Percentiles rank a stretch among this genome's conserved stretches.
Conservation (phyloP, 2,797 vertebrate genomes). For the Tamandua tetradactyla region DNA sequence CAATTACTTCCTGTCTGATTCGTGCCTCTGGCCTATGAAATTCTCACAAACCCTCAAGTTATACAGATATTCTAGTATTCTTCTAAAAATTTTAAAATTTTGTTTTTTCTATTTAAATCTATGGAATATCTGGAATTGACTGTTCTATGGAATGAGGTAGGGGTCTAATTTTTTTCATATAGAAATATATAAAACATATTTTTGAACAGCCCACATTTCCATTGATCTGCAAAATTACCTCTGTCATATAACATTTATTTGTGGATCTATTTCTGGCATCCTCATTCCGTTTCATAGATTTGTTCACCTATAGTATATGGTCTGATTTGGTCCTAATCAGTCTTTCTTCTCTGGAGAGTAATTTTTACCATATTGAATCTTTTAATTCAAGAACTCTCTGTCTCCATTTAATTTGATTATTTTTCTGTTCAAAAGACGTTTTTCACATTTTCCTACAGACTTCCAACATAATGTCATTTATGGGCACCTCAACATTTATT, state of each 20-base stretch:
- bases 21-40: not conserved
- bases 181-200: not conserved
- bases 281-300: not conserved
- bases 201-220: not conserved
- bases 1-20: not conserved
- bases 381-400: not conserved
- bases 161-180: not conserved
- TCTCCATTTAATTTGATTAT: not conserved
- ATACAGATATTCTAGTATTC: not conserved
- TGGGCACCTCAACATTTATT: not conserved
- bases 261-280: not conserved
- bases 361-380: not conserved
- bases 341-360: not conserved
- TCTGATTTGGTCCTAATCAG: not conserved
- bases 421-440: not conserved
- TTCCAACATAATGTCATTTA: not conserved
- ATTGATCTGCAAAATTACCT: not conserved
- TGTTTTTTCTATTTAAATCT: constrained; percentile 35
- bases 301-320: not conserved
- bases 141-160: not conserved
- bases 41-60: not conserved
- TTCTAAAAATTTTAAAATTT: not conserved
- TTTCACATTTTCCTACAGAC: not conserved
- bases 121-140: not conserved
- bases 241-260: not conserved